These are phyloP conservation scores for Hirtodrosophila trivittata DNA, from an alignment of 2,888 invertebrate genomes.

Conservation along the genomic window DNA sequence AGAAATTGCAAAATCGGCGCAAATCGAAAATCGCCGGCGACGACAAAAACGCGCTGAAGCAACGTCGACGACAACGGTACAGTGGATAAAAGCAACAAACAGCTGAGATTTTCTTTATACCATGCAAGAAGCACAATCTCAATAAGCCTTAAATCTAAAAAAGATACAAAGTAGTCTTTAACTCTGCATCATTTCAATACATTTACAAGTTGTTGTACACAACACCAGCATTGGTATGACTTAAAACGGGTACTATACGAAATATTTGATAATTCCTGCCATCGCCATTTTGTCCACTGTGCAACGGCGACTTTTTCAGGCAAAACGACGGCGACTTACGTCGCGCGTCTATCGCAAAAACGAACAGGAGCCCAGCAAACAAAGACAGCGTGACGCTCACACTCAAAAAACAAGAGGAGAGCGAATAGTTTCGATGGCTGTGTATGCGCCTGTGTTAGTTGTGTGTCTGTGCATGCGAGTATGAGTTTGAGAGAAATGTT, in stretches of 20 bases:
- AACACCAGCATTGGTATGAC: too few species aligned
- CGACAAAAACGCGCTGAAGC: slow-evolving; percentile 69
- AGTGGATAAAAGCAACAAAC: slow-evolving; percentile 34
- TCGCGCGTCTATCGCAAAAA: slow-evolving; percentile 84
- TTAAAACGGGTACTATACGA: too few species aligned
- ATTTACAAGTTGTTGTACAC: too few species aligned
- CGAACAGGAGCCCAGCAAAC: slow-evolving; percentile 78
- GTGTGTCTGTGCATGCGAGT: slow-evolving; percentile 9
- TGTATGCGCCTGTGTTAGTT: slow-evolving; percentile 3
- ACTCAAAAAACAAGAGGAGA: slow-evolving; percentile 18
- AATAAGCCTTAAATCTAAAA: slow-evolving; percentile 4
- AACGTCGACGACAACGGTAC: slow-evolving; percentile 47
- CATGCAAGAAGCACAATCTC: slow-evolving; percentile 10
- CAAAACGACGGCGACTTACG: slow-evolving; percentile 80
- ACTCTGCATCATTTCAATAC: too few species aligned
- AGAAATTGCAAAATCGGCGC: slow-evolving; percentile 75
- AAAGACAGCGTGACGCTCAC: slow-evolving; percentile 22
- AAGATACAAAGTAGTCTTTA: too few species aligned
- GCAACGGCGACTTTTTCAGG: slow-evolving; percentile 71
- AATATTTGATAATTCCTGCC: background rate
- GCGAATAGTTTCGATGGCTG: slow-evolving; percentile 21
- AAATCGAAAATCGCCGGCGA: slow-evolving; percentile 77
- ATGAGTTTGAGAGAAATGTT: slow-evolving; percentile 24
- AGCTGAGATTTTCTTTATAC: slow-evolving; percentile 1
- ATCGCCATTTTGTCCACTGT: slow-evolving; percentile 48